phyloP scores from a whole-genome alignment of 2,113 vertebrate genomes.

The Coregonus clupeaformis region DNA sequence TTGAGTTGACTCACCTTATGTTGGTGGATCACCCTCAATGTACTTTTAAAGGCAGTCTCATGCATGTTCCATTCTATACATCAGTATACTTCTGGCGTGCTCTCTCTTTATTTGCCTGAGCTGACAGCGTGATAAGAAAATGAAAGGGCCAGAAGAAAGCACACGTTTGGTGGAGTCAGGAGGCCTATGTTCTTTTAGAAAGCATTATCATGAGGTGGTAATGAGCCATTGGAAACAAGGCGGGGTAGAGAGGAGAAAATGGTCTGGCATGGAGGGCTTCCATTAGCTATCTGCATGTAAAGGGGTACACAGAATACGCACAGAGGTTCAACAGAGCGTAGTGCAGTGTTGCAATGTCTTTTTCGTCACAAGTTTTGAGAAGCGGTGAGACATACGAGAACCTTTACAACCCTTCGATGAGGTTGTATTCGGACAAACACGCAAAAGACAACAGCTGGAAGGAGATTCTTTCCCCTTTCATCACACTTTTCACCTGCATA shows the following conservation, averaged over 20 bases:
- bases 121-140: too few relatives aligned
- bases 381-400: too few relatives aligned
- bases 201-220: background rate
- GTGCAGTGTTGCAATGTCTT: too few relatives aligned
- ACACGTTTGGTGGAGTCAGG: constrained; percentile 12
- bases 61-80: background rate
- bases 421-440: too few relatives aligned
- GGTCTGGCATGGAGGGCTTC: constrained; percentile 17
- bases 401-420: too few relatives aligned
- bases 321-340: too few relatives aligned
- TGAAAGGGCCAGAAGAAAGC: constrained; percentile 30
- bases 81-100: background rate
- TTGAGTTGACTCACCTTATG: background rate
- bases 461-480: too few relatives aligned
- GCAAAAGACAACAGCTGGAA: too few relatives aligned
- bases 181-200: background rate
- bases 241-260: too few relatives aligned
- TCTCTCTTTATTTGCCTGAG: background rate
- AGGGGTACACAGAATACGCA: background rate
- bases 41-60: too few relatives aligned
- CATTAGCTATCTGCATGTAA: background rate
- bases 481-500: too few relatives aligned
- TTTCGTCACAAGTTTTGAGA: too few relatives aligned
- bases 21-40: background rate
- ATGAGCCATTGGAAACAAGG: constrained; percentile 43